These are phyloP conservation scores for Aplidium turbinatum DNA, from an alignment of 23 tunicate species.

Conservation along the genomic window DNA sequence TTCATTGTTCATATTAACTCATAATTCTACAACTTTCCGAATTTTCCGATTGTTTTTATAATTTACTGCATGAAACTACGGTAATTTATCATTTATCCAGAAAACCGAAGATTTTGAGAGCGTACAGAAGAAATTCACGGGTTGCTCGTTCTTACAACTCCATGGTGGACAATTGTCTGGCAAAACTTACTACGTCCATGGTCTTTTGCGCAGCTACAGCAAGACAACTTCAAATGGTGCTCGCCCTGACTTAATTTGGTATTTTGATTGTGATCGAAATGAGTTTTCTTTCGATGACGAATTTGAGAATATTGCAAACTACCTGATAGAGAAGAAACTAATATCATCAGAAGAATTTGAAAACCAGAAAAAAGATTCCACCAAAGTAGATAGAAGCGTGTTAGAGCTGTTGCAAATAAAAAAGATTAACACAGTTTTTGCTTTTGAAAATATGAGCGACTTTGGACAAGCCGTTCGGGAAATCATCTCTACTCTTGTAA, in stretches of 20 bases:
- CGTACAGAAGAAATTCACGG: too few species aligned
- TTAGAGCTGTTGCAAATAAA: neutral
- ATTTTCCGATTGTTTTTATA: too few species aligned
- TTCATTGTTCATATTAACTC: too few species aligned
- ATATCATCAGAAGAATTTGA: neutral
- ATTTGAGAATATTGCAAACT: neutral
- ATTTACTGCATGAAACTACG: too few species aligned
- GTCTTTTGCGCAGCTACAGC: too few species aligned
- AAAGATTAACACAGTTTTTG: conserved; percentile 10
- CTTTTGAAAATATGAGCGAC: conserved; percentile 6
- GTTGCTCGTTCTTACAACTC: conserved; percentile 4
- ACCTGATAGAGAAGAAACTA: neutral
- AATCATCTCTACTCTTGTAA: neutral
- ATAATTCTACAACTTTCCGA: too few species aligned
- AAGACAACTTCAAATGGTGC: too few species aligned
- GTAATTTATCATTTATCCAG: too few species aligned
- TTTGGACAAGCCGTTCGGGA: neutral
- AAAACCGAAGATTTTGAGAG: too few species aligned
- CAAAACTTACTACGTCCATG: conserved; percentile 1
- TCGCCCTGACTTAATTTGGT: too few species aligned
- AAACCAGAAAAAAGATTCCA: neutral
- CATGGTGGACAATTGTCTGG: conserved; percentile 18
- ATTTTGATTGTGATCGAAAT: too few species aligned
- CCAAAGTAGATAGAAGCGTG: neutral
- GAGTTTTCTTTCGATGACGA: neutral